Evolutionary conservation across 92 coral and sea anemone genomes (phyloP).

Genomic region (Isaurus tuberculatus): DNA sequence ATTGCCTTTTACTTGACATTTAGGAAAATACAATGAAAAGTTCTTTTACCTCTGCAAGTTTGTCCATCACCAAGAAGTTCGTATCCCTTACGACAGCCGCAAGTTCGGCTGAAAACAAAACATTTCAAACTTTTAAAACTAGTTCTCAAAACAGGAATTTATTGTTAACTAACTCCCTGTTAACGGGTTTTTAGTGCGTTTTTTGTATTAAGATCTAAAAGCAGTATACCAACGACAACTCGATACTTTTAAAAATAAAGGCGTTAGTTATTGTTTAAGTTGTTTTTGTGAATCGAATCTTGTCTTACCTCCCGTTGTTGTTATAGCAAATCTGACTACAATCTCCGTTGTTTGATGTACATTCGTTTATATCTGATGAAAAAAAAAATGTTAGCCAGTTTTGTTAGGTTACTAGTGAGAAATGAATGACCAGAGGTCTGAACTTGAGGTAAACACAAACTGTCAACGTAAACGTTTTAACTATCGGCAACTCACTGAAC

Average conservation of each 20-base stretch:
- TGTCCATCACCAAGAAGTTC: slow-evolving; percentile 71
- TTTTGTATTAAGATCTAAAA: too few species aligned
- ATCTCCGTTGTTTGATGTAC: not conserved
- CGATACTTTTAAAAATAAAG: too few species aligned
- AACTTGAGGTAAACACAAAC: not conserved
- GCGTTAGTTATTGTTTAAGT: too few species aligned
- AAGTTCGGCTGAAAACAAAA: slow-evolving; percentile 70
- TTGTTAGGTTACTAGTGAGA: not conserved
- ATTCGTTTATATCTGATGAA: not conserved
- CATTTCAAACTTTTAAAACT: not conserved
- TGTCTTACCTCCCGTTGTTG: not conserved
- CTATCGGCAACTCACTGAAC: too few species aligned
- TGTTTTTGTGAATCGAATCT: too few species aligned
- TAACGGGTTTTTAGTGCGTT: too few species aligned
- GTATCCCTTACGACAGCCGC: slow-evolving; percentile 86
- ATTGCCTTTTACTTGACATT: too few species aligned
- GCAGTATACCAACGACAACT: too few species aligned
- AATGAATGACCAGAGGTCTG: not conserved
- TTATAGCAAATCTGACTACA: not conserved
- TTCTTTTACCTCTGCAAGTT: slow-evolving; percentile 77
- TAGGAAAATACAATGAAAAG: not conserved
- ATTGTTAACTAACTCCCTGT: too few species aligned
- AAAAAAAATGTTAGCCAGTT: not conserved
- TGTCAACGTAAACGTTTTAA: too few species aligned
- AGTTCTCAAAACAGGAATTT: too few species aligned